These are phyloP conservation scores for Spisula solida DNA, from an alignment of 2,888 invertebrate species.

Conservation along the genomic window DNA sequence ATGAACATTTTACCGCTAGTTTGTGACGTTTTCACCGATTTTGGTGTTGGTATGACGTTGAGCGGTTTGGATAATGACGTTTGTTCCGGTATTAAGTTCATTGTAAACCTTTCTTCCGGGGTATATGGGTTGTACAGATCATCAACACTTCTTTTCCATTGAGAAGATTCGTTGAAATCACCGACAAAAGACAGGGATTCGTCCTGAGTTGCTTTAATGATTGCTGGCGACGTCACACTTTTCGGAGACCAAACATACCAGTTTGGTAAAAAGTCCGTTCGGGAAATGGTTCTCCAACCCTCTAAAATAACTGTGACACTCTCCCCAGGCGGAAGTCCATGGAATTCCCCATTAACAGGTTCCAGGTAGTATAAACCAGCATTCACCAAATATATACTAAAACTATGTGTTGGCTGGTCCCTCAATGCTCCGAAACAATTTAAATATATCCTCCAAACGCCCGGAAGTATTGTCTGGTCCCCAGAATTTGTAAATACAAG, in stretches of 20 bases:
- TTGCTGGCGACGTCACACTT: background rate
- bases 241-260: slow-evolving; percentile 58
- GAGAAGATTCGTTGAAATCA: slow-evolving; percentile 21
- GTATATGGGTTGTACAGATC: slow-evolving; percentile 57
- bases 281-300: slow-evolving; percentile 14
- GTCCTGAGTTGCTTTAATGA: slow-evolving; percentile 40
- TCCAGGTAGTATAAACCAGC: slow-evolving; percentile 43
- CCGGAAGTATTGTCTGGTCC: slow-evolving; percentile 18
- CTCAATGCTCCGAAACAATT: slow-evolving; percentile 30
- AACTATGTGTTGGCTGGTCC: background rate
- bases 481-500: slow-evolving; percentile 45
- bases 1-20: background rate
- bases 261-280: slow-evolving; percentile 59
- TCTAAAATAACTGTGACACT: background rate
- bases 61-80: background rate
- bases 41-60: background rate
- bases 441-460: slow-evolving; percentile 55
- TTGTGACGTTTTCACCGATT: background rate
- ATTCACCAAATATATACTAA: slow-evolving; percentile 31
- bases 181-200: slow-evolving; percentile 47
- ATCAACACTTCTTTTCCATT: slow-evolving; percentile 44
- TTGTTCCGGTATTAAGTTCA: background rate
- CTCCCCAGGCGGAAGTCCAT: background rate
- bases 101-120: slow-evolving; percentile 39
- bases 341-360: slow-evolving; percentile 31